Evolutionary conservation across 2,113 vertebrate species (phyloP), one percentile per base, ranked within the genome.

Genomic region (Gopherus flavomarginatus): DNA sequence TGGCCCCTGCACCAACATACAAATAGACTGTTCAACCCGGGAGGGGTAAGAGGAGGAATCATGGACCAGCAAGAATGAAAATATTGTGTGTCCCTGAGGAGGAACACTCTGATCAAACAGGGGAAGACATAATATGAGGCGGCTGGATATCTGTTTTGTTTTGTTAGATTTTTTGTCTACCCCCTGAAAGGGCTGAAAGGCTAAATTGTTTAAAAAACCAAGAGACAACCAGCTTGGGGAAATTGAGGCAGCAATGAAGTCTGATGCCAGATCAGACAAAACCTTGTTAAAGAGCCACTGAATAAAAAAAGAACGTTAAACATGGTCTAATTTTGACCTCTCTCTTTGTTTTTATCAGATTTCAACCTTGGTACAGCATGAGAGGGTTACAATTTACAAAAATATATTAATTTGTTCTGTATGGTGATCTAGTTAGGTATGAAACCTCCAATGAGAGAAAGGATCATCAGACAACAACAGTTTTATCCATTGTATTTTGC

Each of bases 121-220:
- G 11, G 27, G 1, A 12, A 85, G 86, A 42, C 5, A 47, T 42
- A 86, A 22, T 31, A 57, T 38, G 9, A 92, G 12, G 2, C 11
- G 24, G 44, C 0, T 1, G 8, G 50, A 1, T 3, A 11, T 11
- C 31, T 16, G 26, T 16, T 62, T 21, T 50, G 44, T 1, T 21
- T 75, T 50, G 35, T 65, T 65, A 65, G 29, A 65, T 7, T 62
- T 59, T 59, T 59, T 65, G 31, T 65, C 59, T 35, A 29, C 3
- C 31, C 42, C 13, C 57, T 16, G 14, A 54, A 89, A 88, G 10
- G 16, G 57, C 6, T 0, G 2, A 27, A 38, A 42, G 24, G 29
- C 0, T 0, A 90, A 4, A 29, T 17, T 53, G 8, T 24, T 6
- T 44, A 52, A 8, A 87, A 87, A 89, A 47, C 0, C 0, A 2